Percentiles rank a stretch among this genome's conserved stretches.
phyloP scores from a whole-genome alignment of 1,140 invertebrate species.

The Nasonia vitripennis region DNA sequence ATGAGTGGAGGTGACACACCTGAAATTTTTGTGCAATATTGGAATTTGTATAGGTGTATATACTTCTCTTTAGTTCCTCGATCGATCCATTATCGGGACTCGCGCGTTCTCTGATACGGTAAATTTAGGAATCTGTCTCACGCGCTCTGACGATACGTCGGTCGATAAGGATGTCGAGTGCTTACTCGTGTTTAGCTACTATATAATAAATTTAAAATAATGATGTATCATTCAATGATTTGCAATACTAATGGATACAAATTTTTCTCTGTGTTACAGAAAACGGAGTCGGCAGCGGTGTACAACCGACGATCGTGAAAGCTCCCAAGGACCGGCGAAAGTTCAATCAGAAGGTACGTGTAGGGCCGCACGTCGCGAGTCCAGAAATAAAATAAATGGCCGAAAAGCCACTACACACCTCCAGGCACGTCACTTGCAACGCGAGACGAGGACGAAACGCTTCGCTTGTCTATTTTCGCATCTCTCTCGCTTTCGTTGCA shows the following conservation, averaged over 20 bases:
- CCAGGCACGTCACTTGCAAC: slow-evolving; percentile 38
- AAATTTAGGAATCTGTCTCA: too few species aligned
- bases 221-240: too few species aligned
- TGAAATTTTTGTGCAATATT: too few species aligned
- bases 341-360: slow-evolving; percentile 78
- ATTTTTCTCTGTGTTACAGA: slow-evolving; percentile 65
- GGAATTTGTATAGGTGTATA: too few species aligned
- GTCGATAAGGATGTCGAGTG: too few species aligned
- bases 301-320: slow-evolving; percentile 74
- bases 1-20: too few species aligned
- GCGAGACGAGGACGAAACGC: slow-evolving; percentile 8
- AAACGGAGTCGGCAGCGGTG: slow-evolving; percentile 64
- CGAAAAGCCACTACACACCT: slow-evolving; percentile 17
- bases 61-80: too few species aligned
- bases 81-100: too few species aligned
- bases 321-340: slow-evolving; percentile 78
- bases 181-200: too few species aligned
- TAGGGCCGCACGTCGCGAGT: background rate
- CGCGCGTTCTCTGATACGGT: too few species aligned
- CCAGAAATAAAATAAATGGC: slow-evolving; percentile 40
- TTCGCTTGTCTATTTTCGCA: slow-evolving; percentile 45
- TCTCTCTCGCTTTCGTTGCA: background rate
- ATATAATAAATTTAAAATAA: too few species aligned
- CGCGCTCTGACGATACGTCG: too few species aligned
- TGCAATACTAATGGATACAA: background rate